Evolutionary conservation across 2,888 invertebrate genomes (phyloP).

Genomic region (Mesochorus sp.): DNA sequence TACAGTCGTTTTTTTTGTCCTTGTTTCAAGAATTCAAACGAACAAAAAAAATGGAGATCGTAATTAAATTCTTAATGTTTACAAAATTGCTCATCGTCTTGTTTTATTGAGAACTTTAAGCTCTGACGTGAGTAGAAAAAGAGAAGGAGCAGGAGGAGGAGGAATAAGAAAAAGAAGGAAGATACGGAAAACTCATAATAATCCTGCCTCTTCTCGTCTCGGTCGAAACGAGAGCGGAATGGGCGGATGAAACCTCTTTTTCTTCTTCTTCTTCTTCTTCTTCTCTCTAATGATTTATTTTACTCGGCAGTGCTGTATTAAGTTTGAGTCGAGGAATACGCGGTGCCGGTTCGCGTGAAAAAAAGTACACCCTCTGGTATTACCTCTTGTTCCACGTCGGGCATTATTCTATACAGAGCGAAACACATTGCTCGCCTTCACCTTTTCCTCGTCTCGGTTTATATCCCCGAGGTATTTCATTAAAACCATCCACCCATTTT

Average conservation of each 20-base stretch:
- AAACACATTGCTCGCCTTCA: no score
- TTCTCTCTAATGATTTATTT: constrained; percentile 6
- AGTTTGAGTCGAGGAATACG: neutral
- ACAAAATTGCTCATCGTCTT: neutral
- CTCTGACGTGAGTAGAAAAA: neutral
- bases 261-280: neutral
- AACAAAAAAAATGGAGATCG: neutral
- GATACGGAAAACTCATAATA: neutral
- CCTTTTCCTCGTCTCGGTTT: neutral
- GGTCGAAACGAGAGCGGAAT: neutral
- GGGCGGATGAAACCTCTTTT: constrained; percentile 1
- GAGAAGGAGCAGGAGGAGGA: neutral
- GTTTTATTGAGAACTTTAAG: neutral
- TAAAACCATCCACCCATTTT: neutral
- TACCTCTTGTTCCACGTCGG: neutral
- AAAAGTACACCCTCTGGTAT: neutral
- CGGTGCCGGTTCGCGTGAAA: neutral
- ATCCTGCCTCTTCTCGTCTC: neutral
- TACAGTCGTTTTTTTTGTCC: neutral
- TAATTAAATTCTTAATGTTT: constrained; percentile 11
- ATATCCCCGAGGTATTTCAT: constrained; percentile 24
- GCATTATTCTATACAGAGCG: neutral
- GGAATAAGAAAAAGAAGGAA: neutral
- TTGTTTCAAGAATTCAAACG: neutral
- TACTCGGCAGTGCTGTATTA: neutral